Evolutionary conservation across 2,113 vertebrate genomes (phyloP), one percentile per base, ranked within the genome.

Genomic region (Serilophus lunatus): DNA sequence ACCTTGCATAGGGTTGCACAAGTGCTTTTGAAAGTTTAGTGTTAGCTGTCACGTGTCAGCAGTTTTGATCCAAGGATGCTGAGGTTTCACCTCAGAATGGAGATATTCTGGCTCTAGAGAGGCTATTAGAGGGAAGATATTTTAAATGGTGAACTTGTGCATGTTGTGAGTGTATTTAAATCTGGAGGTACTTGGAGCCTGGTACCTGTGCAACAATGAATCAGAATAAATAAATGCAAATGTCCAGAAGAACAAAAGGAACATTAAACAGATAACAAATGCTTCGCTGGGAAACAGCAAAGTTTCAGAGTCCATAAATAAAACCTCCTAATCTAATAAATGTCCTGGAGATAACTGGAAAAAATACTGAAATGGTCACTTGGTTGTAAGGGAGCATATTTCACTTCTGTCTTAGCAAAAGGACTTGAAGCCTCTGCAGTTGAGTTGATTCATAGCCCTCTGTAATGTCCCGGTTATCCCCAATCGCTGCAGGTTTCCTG

Each of bases 401-500:
- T 95, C 94, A 65, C 76, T 89, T 31, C 31, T 83, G 71, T 61
- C 40, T n/a, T 40, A 22, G n/a, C 66, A 88, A 75, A 96, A 93
- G 88, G 86, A 65, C 82, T 89, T 19, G 83, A 70, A 96, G 89
- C 57, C 66, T 61, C 65, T 51, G 91, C 94, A 92, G 76, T 81
- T 96, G 81, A 87, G 90, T 31, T 98, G 98, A 98, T 98, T 98
- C 96, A 98, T 95, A 18, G 77, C 89, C 57, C 40, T 72, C 93
- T 49, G 50, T 57, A 38, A 84, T 49, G 89, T 85, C 90, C 94
- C 49, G 14, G 94, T 93, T 95, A 94, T 96, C 94, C 92, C 95
- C 71, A 78, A 22, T 87, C 51, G 17, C 79, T 82, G 96, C 96
- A 96, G 92, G 97, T 96, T 96, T 92, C 92, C 16, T 12, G 81